Evolutionary conservation across 2,113 vertebrate species (phyloP).

Genomic region (zebrafish (Danio rerio)): DNA sequence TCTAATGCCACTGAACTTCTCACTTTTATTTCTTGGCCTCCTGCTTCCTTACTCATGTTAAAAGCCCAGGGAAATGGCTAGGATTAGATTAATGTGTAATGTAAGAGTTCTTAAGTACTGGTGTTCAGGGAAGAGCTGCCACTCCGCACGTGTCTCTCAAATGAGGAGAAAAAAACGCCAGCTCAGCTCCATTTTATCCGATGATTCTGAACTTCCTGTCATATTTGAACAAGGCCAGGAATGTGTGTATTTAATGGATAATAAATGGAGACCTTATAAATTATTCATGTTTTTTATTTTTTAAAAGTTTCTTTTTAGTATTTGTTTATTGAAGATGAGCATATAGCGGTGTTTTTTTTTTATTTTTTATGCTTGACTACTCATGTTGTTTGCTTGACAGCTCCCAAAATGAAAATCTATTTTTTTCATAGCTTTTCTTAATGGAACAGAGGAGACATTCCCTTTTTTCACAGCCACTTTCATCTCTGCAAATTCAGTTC

Average conservation of each 20-base stretch:
- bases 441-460: slow-evolving; percentile 55
- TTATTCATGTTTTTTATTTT: neutral
- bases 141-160: slow-evolving; percentile 57
- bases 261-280: neutral
- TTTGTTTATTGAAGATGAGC: neutral
- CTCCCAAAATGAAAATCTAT: too few relatives aligned
- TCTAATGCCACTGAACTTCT: slow-evolving; percentile 33
- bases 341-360: neutral
- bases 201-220: neutral
- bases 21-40: slow-evolving; percentile 40
- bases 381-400: too few relatives aligned
- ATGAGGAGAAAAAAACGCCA: slow-evolving; percentile 27
- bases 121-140: slow-evolving; percentile 65
- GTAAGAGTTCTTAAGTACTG: slow-evolving; percentile 67
- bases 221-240: neutral
- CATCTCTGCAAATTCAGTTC: slow-evolving; percentile 48
- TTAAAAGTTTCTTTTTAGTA: neutral
- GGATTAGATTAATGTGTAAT: slow-evolving; percentile 76
- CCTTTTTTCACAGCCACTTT: slow-evolving; percentile 53
- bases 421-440: too few relatives aligned
- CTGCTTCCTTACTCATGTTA: slow-evolving; percentile 60
- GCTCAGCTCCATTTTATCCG: neutral
- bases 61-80: slow-evolving; percentile 69
- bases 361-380: slow-evolving; percentile 56
- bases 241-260: slow-evolving; percentile 12